Base-by-base conservation (phyloP, 2,113 vertebrate species). In the Prinia subflava region DNA sequence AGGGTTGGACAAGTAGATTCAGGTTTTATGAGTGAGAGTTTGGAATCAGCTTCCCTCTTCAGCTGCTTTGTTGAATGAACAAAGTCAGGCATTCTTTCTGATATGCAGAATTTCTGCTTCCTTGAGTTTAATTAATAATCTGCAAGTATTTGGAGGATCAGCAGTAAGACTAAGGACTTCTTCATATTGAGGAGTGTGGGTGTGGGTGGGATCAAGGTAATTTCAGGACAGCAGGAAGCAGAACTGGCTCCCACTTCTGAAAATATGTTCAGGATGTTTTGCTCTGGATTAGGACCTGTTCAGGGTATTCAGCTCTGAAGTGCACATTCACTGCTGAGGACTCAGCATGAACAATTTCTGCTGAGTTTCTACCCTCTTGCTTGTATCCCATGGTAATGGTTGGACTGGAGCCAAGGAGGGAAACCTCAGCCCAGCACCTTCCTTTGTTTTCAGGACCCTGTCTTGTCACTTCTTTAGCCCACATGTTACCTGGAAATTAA, bases 181-280 rank as follows among this genome's bases (percentile, higher is more conserved):
- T 49, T 20, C 2, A 3, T 24, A 12, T 13, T 1, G 1, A 4
- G 30, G 37, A 9, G 8, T 42, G 17, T 44, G 39, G 8, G 13
- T 22, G 13, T 14, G 49, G 24, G 25, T 27, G 17, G 1, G 35
- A 65, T 25, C 15, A 74, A 46, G 6, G 30, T 25, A 6, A 41
- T 13, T 27, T 47, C 4, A 7, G 37, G 21, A 13, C 37, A 82
- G 46, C 13, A 53, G 47, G 14, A 53, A 44, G 24, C 13, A 69
- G 62, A 86, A 53, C 9, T 3, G 3, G 19, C 10, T 25, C 22
- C 42, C 20, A 6, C 35, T 83, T 67, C 31, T 46, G 35, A 65
- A 65, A 60, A 50, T 6, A 3, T 22, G 7, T 69, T 81, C 25
- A 50, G 30, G 22, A 31, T n/a, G 3, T 25, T 82, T 92, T 73